These are phyloP conservation scores for Haliaeetus leucogaster DNA, from an alignment of 2,113 vertebrate species.

Conservation along the genomic window DNA sequence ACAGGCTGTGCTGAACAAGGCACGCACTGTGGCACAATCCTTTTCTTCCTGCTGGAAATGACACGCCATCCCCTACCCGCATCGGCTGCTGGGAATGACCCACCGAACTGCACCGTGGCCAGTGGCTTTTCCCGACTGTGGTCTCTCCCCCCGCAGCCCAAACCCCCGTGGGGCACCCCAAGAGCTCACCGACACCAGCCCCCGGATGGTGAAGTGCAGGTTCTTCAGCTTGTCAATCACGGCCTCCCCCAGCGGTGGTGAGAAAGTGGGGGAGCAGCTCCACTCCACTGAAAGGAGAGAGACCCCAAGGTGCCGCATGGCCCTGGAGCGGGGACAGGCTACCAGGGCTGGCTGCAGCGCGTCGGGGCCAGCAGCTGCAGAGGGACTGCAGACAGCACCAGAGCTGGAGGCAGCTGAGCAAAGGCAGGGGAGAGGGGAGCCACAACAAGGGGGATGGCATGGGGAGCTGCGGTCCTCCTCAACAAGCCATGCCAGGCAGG, in stretches of 20 bases:
- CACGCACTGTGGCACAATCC: fast-evolving
- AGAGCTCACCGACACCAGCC: slow-evolving; percentile 80
- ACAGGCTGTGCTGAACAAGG: neutral
- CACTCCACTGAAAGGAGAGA: slow-evolving; percentile 81
- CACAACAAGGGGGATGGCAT: fast-evolving
- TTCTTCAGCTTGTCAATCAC: slow-evolving; percentile 79
- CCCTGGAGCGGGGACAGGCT: neutral
- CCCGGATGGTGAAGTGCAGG: slow-evolving; percentile 80
- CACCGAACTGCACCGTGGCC: fast-evolving
- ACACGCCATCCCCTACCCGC: neutral
- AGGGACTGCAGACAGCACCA: neutral
- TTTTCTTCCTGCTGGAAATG: neutral
- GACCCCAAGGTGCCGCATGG: neutral
- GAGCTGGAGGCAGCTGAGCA: neutral
- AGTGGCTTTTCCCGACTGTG: neutral
- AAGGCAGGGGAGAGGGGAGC: neutral
- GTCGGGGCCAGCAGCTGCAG: neutral
- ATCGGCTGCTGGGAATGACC: neutral
- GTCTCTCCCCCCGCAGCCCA: fast-evolving
- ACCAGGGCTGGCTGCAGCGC: neutral
- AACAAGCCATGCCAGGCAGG: neutral
- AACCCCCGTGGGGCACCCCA: fast-evolving
- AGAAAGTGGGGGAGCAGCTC: slow-evolving; percentile 80
- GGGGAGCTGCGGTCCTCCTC: neutral
- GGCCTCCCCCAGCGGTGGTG: slow-evolving; percentile 76